Base-by-base conservation (phyloP, 2,888 invertebrate genomes). In the Drosophila gaucha region DNA sequence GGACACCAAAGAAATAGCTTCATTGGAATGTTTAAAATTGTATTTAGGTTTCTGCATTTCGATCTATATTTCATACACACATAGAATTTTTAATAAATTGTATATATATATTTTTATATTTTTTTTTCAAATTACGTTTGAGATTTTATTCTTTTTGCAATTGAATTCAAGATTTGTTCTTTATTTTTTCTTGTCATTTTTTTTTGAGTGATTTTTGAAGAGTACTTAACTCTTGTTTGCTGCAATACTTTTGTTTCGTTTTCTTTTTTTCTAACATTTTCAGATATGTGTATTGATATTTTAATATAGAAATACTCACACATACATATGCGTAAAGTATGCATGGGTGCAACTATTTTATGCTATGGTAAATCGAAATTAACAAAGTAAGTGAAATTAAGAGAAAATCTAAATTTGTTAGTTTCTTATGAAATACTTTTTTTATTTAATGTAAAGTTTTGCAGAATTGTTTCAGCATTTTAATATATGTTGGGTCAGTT, bases 1-100 rank as follows among this genome's bases (percentile, higher is more conserved):
- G 67, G 88, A 89, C 89, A 89, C 89, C 86, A 83, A 88, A 78
- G 86, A 88, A 90, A 87, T 85, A 87, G 59, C 80, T 83, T 85
- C 90, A 86, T 85, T 90, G 85, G 90, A 90, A 90, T 90, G 87
- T 82, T 89, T 88, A 90, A 90, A 90, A 90, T 89, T 90, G 85
- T 90, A 90, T 90, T 88, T 89, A 86, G 83, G 60, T 74, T 66
- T 66, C 57, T 62, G 78, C 55, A 58, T 62, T 74, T 67, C 44
- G 57, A 62, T 54, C 57, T 78, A 64, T 59, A 67, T 54, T n/a
- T 74, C 67, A 74, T 58, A 55, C 72, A 78, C 78, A 74, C 68
- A 68, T 74, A 78, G 74, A 74, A 58, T 68, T 68, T 56, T 24
- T 46, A 46, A 35, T 43, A 24, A 33, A 47, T 6, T 43, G 24